A percentile compares a stretch with the other conserved stretches of the same genome.
Conservation (phyloP, 2,797 vertebrate species). For the Tamandua tetradactyla region DNA sequence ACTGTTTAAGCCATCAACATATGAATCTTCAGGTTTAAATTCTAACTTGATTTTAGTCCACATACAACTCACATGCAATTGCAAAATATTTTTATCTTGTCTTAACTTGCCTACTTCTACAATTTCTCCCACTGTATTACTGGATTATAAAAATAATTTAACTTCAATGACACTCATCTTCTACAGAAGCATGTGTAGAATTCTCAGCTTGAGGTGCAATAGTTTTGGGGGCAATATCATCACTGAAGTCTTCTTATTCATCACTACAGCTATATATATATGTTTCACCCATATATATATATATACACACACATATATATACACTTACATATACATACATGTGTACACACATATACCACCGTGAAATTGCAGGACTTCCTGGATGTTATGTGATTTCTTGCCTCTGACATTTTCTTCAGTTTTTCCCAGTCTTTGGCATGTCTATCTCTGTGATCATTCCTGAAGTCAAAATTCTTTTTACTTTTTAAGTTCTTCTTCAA, state of each 20-base stretch:
- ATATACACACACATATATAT: background rate
- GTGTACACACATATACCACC: too few relatives aligned
- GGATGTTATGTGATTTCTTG: background rate
- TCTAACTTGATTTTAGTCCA: constrained; percentile 30
- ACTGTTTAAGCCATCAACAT: background rate
- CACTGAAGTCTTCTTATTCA: background rate
- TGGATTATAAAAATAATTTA: background rate
- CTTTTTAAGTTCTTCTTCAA: background rate
- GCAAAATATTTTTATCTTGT: background rate
- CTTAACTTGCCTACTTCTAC: background rate
- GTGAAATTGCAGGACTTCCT: background rate
- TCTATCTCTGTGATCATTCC: background rate
- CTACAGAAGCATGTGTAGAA: background rate
- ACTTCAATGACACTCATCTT: background rate
- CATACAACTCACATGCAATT: background rate
- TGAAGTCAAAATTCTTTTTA: background rate
- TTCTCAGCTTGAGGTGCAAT: background rate
- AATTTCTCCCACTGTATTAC: background rate
- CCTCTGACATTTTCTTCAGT: background rate
- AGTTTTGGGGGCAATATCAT: background rate
- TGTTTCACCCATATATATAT: background rate
- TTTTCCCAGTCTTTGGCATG: background rate
- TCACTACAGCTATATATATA: background rate
- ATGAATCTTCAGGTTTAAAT: background rate
- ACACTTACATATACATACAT: too few relatives aligned